Evolutionary conservation across 2,113 vertebrate species (phyloP).

Genomic region (Raphicerus campestris): DNA sequence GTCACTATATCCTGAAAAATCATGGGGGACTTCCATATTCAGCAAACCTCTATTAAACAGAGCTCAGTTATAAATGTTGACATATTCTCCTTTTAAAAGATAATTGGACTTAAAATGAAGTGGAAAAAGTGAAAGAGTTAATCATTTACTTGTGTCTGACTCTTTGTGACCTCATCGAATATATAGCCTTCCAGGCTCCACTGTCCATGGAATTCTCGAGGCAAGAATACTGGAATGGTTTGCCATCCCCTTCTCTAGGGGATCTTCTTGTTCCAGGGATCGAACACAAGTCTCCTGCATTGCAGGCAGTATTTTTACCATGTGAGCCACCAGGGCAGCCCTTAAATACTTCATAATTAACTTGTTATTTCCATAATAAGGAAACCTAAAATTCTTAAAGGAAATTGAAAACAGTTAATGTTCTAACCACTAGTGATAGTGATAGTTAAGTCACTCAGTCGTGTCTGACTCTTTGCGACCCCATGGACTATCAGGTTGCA

Average conservation of each 20-base stretch:
- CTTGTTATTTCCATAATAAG: not conserved
- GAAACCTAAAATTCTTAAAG: not conserved
- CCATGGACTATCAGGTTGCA: too few relatives aligned
- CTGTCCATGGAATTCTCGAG: not conserved
- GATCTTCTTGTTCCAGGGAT: not conserved
- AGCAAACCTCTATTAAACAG: not conserved
- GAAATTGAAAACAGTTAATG: not conserved
- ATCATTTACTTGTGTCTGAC: not conserved
- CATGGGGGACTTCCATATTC: not conserved
- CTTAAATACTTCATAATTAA: not conserved
- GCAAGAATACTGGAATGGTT: not conserved
- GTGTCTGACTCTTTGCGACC: too few relatives aligned
- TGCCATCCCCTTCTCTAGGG: not conserved
- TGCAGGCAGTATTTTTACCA: not conserved
- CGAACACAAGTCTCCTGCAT: not conserved
- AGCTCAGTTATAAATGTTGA: not conserved
- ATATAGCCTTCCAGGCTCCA: not conserved
- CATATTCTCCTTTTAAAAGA: not conserved
- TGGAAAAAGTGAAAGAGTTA: not conserved
- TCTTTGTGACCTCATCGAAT: not conserved
- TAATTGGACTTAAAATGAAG: not conserved
- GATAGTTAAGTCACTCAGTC: too few relatives aligned
- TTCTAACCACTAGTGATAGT: not conserved
- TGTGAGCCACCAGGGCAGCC: not conserved
- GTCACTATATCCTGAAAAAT: not conserved